phyloP scores from a whole-genome alignment of 2,113 vertebrate genomes.

The Zootoca vivipara region DNA sequence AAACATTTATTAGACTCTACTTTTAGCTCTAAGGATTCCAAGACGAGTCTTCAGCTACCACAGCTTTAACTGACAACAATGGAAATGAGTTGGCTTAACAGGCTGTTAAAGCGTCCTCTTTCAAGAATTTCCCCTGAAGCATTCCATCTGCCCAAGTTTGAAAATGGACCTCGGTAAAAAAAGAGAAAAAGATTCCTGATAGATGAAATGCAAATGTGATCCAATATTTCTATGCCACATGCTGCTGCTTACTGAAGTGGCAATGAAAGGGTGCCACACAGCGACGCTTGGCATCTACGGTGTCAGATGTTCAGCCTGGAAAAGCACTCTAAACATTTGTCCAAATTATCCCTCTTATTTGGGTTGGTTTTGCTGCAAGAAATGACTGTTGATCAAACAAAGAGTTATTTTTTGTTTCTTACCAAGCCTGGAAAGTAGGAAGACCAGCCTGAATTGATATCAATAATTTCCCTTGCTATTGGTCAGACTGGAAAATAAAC shows the following conservation, averaged over 20 bases:
- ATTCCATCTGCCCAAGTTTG: slow-evolving; percentile 58
- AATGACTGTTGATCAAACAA: neutral
- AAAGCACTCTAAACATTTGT: slow-evolving; percentile 45
- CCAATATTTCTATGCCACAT: slow-evolving; percentile 46
- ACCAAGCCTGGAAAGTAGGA: neutral
- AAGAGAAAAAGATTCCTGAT: slow-evolving; percentile 20
- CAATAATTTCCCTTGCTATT: neutral
- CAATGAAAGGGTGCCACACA: slow-evolving; percentile 12
- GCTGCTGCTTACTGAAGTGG: slow-evolving; percentile 38
- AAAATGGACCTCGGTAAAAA: slow-evolving; percentile 65
- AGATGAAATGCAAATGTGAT: slow-evolving; percentile 64
- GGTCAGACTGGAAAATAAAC: neutral
- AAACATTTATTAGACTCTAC: neutral
- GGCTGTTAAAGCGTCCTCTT: slow-evolving; percentile 53
- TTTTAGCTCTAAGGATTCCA: neutral
- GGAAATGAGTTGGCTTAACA: slow-evolving; percentile 59
- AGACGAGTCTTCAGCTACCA: neutral
- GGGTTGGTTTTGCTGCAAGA: slow-evolving; percentile 28
- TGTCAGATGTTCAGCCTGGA: slow-evolving; percentile 49
- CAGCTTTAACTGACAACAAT: slow-evolving; percentile 60
- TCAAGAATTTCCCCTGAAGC: slow-evolving; percentile 70
- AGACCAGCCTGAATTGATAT: neutral
- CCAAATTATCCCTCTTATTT: slow-evolving; percentile 45
- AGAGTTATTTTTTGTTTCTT: neutral
- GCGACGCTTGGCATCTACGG: slow-evolving; percentile 17